These are phyloP conservation scores for Thermophis baileyi DNA, from an alignment of 2,113 vertebrate species.

Conservation along the genomic window DNA sequence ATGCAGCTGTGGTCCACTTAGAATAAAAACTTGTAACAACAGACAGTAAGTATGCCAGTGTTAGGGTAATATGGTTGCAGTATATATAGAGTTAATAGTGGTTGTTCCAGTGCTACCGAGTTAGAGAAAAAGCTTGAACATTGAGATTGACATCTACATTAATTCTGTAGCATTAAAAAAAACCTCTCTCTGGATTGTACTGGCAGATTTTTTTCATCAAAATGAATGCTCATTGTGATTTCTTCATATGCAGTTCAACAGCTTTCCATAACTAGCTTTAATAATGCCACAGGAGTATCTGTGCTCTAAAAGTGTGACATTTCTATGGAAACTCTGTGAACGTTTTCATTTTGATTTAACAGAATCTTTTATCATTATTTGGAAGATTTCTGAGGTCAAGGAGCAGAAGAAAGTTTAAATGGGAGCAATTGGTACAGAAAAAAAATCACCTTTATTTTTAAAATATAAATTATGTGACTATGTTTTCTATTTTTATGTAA, in stretches of 20 bases:
- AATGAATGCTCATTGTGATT: constrained; percentile 12
- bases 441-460: not conserved
- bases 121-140: constrained; percentile 8
- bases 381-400: constrained; percentile 16
- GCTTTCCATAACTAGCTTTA: constrained; percentile 42
- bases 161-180: constrained; percentile 11
- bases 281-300: constrained; percentile 37
- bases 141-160: constrained; percentile 24
- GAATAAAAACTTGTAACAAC: not conserved
- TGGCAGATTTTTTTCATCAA: constrained; percentile 40
- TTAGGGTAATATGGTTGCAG: constrained; percentile 15
- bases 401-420: constrained; percentile 1
- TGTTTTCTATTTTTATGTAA: constrained; percentile 2
- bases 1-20: too few species aligned
- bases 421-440: constrained; percentile 10
- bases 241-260: not conserved
- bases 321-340: constrained; percentile 48
- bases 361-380: constrained; percentile 6
- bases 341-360: constrained; percentile 24
- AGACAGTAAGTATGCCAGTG: not conserved
- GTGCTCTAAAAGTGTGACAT: constrained; percentile 27
- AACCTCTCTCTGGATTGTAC: not conserved
- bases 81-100: not conserved
- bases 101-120: not conserved
- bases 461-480: not conserved